These are phyloP conservation scores for Kobus ellipsiprymnus DNA, from an alignment of 2,113 vertebrate species.

Conservation along the genomic window DNA sequence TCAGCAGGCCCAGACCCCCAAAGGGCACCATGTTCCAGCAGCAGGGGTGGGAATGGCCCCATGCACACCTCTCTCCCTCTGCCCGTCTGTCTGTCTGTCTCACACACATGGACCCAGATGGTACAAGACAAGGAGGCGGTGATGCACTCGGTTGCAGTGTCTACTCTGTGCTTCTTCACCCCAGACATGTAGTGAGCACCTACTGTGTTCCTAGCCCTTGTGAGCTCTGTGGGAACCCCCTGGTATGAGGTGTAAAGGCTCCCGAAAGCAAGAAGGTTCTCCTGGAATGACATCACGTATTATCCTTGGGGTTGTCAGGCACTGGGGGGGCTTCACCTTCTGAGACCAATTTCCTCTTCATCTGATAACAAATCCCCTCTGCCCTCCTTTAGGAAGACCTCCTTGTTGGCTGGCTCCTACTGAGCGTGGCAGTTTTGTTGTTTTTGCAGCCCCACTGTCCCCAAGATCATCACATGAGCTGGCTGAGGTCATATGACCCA, in stretches of 20 bases:
- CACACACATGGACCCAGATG: accelerated
- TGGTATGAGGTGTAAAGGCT: accelerated
- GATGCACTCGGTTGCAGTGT: accelerated
- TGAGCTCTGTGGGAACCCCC: neutral
- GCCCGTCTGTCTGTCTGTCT: neutral
- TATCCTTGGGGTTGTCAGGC: accelerated
- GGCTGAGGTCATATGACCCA: neutral
- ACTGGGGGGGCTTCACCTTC: neutral
- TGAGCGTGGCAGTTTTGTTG: too few species aligned
- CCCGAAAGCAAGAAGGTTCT: too few species aligned
- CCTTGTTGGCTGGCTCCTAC: neutral
- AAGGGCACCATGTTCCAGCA: conserved; percentile 61
- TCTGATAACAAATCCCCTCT: neutral
- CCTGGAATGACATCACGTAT: accelerated
- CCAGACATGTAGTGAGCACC: neutral
- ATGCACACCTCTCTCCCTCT: neutral
- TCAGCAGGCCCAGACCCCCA: conserved; percentile 54
- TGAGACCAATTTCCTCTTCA: neutral
- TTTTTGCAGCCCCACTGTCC: too few species aligned
- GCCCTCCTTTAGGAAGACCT: neutral
- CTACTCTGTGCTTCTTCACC: accelerated
- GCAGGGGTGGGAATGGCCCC: conserved; percentile 10
- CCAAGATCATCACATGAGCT: neutral
- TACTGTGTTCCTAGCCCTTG: neutral
- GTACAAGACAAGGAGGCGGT: accelerated